phyloP scores from a whole-genome alignment of 2,888 invertebrate species.

The Prosopocoilus inquinatus region DNA sequence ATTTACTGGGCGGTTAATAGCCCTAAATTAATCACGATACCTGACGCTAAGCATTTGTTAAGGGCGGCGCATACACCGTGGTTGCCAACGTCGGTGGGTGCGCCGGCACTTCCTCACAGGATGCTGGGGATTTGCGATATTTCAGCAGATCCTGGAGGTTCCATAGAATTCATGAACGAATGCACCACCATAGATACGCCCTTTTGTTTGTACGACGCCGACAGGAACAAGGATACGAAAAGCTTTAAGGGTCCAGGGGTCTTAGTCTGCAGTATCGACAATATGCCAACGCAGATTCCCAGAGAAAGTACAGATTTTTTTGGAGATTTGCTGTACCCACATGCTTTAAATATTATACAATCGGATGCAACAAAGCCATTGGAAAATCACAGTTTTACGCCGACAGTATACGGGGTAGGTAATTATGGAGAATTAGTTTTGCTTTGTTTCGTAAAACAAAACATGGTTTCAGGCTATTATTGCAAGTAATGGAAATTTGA shows the following conservation, averaged over 20 bases:
- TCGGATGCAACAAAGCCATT: conserved; percentile 79
- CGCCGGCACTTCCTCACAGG: conserved; percentile 84
- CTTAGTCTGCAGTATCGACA: conserved; percentile 98
- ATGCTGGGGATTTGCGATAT: conserved; percentile 97
- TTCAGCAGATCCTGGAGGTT: conserved; percentile 96
- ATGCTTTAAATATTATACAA: conserved; percentile 81
- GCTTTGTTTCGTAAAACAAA: not conserved
- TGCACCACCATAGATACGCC: conserved; percentile 99
- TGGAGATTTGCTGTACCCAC: conserved; percentile 88
- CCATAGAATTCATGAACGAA: conserved; percentile 94
- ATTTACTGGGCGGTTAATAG: conserved; percentile 99
- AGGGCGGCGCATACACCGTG: conserved; percentile 89
- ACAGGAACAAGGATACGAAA: conserved; percentile 94
- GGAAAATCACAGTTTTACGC: conserved; percentile 72
- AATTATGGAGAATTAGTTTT: not conserved
- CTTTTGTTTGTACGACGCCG: conserved; percentile 98
- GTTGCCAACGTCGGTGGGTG: conserved; percentile 85
- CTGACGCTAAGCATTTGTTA: conserved; percentile 94
- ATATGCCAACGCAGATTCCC: conserved; percentile 99
- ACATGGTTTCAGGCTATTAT: conserved; percentile 78
- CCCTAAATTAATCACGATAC: conserved; percentile 93
- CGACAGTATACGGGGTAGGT: conserved; percentile 68
- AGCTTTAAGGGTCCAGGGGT: conserved; percentile 97
- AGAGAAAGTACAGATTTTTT: conserved; percentile 97
- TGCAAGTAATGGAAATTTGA: conserved; percentile 90